A percentile compares a stretch with the other conserved stretches of the same genome.
These are phyloP conservation scores for Drosophila nigromelanica DNA, from an alignment of 1,140 invertebrate genomes.

Conservation along the genomic window DNA sequence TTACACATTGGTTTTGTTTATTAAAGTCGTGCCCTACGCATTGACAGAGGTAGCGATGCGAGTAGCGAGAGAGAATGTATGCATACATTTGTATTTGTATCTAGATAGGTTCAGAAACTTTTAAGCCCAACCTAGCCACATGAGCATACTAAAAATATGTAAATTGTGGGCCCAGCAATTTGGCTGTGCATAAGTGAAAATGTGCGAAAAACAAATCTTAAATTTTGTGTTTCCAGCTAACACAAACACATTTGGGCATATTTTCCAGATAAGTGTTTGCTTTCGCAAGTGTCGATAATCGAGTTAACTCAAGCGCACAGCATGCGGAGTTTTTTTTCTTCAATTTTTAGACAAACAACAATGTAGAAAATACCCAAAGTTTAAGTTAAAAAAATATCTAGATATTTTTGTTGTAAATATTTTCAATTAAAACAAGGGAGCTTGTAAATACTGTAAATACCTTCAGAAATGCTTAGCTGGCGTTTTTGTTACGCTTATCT, in stretches of 20 bases:
- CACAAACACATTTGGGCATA: conserved; percentile 15
- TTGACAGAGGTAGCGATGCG: neutral
- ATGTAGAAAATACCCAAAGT: neutral
- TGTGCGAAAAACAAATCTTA: conserved; percentile 22
- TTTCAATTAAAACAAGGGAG: neutral
- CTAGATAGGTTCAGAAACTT: neutral
- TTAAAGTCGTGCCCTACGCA: neutral
- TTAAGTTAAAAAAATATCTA: neutral
- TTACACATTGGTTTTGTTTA: conserved; percentile 12
- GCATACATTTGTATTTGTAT: conserved; percentile 22
- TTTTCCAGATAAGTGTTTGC: neutral
- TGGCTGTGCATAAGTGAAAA: conserved; percentile 5
- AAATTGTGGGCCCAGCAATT: neutral
- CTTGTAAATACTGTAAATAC: neutral
- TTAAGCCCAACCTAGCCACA: neutral
- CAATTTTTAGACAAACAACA: neutral
- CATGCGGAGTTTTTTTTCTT: conserved; percentile 12
- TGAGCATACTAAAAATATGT: conserved; percentile 7
- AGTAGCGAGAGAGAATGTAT: neutral
- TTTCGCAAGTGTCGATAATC: neutral
- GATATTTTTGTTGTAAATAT: neutral
- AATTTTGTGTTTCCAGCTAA: conserved; percentile 10
- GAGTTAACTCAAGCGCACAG: conserved; percentile 9
- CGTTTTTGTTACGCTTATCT: neutral
- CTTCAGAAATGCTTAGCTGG: neutral